A percentile compares a stretch with the other conserved stretches of the same genome.
These are phyloP conservation scores for Acinonyx jubatus DNA, from an alignment of 2,113 vertebrate species.

Conservation along the genomic window DNA sequence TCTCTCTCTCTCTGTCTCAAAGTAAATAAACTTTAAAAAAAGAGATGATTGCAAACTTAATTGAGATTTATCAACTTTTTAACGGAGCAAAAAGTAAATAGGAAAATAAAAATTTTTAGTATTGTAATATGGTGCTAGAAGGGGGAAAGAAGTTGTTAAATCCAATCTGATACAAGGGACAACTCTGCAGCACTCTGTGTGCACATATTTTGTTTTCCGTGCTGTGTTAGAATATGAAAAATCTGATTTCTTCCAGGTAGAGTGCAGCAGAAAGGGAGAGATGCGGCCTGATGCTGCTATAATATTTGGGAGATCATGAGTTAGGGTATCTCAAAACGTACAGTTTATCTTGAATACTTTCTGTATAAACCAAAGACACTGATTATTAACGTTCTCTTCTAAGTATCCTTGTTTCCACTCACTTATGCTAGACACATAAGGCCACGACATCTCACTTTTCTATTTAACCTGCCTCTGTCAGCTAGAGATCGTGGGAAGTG, in stretches of 20 bases:
- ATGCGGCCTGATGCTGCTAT: neutral
- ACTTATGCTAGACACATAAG: neutral
- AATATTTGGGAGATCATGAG: neutral
- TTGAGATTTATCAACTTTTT: neutral
- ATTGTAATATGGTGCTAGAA: neutral
- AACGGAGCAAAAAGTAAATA: neutral
- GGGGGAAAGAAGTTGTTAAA: neutral
- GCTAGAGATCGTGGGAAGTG: neutral
- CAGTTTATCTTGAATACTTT: neutral
- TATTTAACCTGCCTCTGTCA: neutral
- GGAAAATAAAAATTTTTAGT: neutral
- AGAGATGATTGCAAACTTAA: neutral
- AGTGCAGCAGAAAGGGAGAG: neutral
- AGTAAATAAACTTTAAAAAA: neutral
- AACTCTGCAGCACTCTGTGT: neutral
- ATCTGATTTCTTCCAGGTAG: neutral
- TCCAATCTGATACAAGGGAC: neutral
- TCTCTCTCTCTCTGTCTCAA: too few species aligned
- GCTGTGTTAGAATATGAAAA: neutral
- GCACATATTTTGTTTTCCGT: neutral
- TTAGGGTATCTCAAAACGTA: neutral
- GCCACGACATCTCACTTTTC: neutral
- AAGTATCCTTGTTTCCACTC: neutral
- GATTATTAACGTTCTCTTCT: neutral
- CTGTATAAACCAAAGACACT: neutral